phyloP scores from a whole-genome alignment of 2,888 invertebrate genomes.

The Mythimna pallens region DNA sequence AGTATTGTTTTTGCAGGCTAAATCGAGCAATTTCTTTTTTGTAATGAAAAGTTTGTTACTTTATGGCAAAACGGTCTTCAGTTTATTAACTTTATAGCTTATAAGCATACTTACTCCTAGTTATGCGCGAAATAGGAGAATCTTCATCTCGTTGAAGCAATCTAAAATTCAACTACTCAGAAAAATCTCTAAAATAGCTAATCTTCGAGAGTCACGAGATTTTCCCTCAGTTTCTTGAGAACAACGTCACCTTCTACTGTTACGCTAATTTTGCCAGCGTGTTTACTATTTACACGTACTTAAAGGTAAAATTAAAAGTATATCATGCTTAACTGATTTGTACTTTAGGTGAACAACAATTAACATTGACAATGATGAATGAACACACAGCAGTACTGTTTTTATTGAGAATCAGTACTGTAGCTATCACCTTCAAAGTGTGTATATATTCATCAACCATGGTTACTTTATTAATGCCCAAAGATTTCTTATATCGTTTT shows the following conservation, averaged over 20 bases:
- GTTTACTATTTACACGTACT: constrained; percentile 58
- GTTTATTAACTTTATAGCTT: background rate
- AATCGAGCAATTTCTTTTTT: background rate
- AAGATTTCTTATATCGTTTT: constrained; percentile 21
- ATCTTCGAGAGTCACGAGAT: background rate
- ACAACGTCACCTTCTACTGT: background rate
- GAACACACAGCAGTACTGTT: constrained; percentile 59
- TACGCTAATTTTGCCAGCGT: constrained; percentile 30
- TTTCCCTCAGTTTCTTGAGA: background rate
- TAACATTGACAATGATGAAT: constrained; percentile 50
- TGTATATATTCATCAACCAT: constrained; percentile 2
- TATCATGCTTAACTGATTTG: constrained; percentile 81
- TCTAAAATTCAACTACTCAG: background rate
- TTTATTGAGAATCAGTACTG: constrained; percentile 48
- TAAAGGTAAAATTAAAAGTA: constrained; percentile 60
- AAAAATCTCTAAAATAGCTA: background rate
- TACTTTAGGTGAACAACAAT: constrained; percentile 81
- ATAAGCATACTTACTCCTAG: too few species aligned
- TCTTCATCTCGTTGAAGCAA: background rate
- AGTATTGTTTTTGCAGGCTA: background rate
- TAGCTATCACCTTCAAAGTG: constrained; percentile 6
- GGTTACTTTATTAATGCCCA: constrained; percentile 8
- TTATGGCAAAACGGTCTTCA: background rate
- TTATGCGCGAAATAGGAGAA: too few species aligned
- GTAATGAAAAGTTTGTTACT: background rate